phyloP scores from a whole-genome alignment of 2,797 vertebrate genomes.

The Pseudopleuronectes americanus region DNA sequence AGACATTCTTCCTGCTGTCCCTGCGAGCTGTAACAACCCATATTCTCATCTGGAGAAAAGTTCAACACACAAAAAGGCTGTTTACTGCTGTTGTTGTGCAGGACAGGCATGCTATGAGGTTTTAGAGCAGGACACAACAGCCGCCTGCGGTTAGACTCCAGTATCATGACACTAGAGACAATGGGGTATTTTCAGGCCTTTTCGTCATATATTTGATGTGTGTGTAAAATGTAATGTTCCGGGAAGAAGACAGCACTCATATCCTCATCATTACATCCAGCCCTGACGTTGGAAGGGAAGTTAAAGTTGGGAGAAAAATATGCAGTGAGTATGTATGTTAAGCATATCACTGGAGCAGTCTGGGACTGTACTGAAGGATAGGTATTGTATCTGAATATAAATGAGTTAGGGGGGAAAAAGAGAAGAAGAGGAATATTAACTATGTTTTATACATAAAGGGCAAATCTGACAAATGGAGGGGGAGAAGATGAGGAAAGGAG shows the following conservation, averaged over 20 bases:
- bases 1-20: background rate
- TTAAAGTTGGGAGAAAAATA: background rate
- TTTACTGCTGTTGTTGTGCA: constrained; percentile 38
- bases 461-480: background rate
- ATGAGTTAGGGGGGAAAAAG: too few species aligned
- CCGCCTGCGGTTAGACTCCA: constrained; percentile 36
- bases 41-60: constrained; percentile 1
- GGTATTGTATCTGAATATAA: background rate
- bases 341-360: background rate
- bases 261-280: constrained; percentile 49
- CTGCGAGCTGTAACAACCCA: background rate
- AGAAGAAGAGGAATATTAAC: background rate
- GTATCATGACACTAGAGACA: constrained; percentile 34
- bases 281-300: constrained; percentile 16
- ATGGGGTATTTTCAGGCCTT: constrained; percentile 43
- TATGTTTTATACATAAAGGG: background rate
- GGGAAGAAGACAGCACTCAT: constrained; percentile 51
- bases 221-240: constrained; percentile 42
- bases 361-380: background rate
- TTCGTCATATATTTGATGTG: constrained; percentile 39
- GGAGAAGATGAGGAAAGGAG: background rate
- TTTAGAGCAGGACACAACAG: constrained; percentile 49
- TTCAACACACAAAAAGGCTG: constrained; percentile 16
- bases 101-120: constrained; percentile 57
- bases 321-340: constrained; percentile 7